Conservation (phyloP, 2,797 vertebrate genomes). For the Hemitrygon akajei region DNA sequence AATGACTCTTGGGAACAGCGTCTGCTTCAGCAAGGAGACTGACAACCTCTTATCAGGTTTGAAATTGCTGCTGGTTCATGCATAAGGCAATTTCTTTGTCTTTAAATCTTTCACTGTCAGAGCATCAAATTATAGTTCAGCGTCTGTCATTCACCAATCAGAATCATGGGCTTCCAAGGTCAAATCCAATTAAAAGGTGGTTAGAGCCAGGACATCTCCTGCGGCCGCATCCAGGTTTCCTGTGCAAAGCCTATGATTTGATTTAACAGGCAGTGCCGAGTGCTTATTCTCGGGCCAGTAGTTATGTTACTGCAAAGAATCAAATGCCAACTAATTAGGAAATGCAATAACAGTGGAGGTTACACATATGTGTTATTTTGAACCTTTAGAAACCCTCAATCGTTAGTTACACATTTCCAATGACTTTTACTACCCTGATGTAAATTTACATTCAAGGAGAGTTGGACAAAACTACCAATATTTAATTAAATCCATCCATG, state of each 20-base stretch:
- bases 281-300: neutral
- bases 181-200: conserved; percentile 42
- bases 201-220: neutral
- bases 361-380: neutral
- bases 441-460: neutral
- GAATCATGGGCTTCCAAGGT: conserved; percentile 3
- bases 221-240: neutral
- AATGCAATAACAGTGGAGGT: neutral
- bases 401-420: conserved; percentile 14
- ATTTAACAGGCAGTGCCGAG: neutral
- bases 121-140: conserved; percentile 41
- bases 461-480: neutral
- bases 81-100: conserved; percentile 45
- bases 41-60: conserved; percentile 43
- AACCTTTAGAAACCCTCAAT: conserved; percentile 6
- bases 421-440: conserved; percentile 6
- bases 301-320: neutral
- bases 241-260: neutral
- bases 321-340: conserved; percentile 30
- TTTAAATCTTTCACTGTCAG: conserved; percentile 41
- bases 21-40: conserved; percentile 46
- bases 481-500: conserved; percentile 22
- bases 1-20: conserved; percentile 45
- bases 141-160: conserved; percentile 44
- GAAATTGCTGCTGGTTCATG: conserved; percentile 46